These are phyloP conservation scores for Hydrotaea cyrtoneurina DNA, from an alignment of 2,888 invertebrate species.

Conservation along the genomic window DNA sequence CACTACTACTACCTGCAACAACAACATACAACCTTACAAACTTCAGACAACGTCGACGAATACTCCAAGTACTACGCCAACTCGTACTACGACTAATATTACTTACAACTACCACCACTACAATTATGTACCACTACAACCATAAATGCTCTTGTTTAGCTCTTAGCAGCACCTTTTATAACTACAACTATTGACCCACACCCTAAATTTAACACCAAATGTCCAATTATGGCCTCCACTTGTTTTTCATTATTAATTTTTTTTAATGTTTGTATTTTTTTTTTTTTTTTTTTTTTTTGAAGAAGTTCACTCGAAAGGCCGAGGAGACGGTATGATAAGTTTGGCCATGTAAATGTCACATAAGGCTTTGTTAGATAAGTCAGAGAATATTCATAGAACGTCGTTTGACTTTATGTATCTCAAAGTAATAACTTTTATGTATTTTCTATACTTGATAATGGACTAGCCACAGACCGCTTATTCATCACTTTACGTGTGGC, in stretches of 20 bases:
- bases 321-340: constrained; percentile 5
- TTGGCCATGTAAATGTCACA: not conserved
- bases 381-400: too few relatives aligned
- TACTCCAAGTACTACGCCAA: not conserved
- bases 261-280: not conserved
- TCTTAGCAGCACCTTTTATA: constrained; percentile 59
- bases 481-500: too few relatives aligned
- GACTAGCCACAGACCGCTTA: too few relatives aligned
- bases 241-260: not conserved
- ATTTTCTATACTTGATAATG: too few relatives aligned
- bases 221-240: constrained; percentile 54
- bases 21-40: too few relatives aligned
- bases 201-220: constrained; percentile 49
- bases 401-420: too few relatives aligned
- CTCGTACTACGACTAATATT: constrained; percentile 33
- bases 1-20: constrained; percentile 40
- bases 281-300: not conserved
- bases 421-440: too few relatives aligned
- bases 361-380: too few relatives aligned
- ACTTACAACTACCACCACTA: constrained; percentile 44
- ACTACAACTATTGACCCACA: constrained; percentile 31
- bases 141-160: constrained; percentile 61
- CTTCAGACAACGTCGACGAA: too few relatives aligned
- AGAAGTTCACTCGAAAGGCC: not conserved
- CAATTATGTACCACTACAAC: constrained; percentile 33